phyloP scores from a whole-genome alignment of 2,797 vertebrate species.

The Alauda arvensis region DNA sequence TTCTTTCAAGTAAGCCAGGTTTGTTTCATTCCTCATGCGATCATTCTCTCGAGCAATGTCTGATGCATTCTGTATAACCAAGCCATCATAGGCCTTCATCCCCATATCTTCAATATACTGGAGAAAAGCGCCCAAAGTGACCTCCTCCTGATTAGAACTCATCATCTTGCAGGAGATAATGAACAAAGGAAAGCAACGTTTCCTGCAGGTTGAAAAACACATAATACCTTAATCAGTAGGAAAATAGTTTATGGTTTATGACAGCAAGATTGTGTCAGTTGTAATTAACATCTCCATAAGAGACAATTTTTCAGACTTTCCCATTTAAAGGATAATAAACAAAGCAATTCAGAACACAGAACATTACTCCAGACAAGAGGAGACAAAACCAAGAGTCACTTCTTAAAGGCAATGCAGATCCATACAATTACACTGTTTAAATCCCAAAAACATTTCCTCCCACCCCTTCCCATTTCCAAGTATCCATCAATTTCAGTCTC shows the following conservation, averaged over 20 bases:
- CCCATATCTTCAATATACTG: conserved; percentile 96
- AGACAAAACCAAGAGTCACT: background rate
- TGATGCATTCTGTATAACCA: conserved; percentile 91
- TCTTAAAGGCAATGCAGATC: background rate
- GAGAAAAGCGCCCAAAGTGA: conserved; percentile 87
- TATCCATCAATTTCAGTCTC: background rate
- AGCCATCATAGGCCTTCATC: conserved; percentile 90
- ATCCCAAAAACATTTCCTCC: background rate
- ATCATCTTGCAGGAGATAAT: conserved; percentile 89
- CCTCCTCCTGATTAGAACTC: conserved; percentile 90
- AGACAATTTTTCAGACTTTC: background rate
- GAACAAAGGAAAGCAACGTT: conserved; percentile 71
- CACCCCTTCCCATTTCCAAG: background rate
- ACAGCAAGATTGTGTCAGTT: background rate
- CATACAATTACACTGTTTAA: background rate
- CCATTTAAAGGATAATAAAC: background rate
- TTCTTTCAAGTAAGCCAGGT: conserved; percentile 91
- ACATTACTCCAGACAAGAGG: background rate
- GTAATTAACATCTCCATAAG: background rate
- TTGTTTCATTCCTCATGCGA: conserved; percentile 93
- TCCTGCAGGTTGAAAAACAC: conserved; percentile 73
- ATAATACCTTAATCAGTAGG: conserved; percentile 30
- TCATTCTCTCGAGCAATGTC: conserved; percentile 86
- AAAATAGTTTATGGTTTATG: background rate
- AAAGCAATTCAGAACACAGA: background rate